Evolutionary conservation across 2,797 vertebrate genomes (phyloP).

Genomic region (Melanotaenia boesemani): DNA sequence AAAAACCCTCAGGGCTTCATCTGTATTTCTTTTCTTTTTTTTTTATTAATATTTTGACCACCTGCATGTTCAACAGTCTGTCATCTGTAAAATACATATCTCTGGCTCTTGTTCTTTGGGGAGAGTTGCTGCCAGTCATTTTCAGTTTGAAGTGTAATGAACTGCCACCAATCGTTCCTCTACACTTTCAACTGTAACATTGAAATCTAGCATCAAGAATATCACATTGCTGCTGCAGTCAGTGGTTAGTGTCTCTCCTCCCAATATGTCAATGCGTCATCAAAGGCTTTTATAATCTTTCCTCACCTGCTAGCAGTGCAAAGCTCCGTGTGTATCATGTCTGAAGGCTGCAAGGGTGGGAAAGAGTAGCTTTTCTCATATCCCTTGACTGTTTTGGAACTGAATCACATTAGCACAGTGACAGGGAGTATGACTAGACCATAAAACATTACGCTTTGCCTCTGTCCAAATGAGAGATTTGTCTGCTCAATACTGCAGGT

Average conservation of each 20-base stretch:
- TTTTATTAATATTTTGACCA: conserved; percentile 59
- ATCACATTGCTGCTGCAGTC: conserved; percentile 51
- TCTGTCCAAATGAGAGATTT: conserved; percentile 80
- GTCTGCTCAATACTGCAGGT: conserved; percentile 74
- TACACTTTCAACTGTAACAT: conserved; percentile 65
- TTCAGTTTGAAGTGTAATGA: conserved; percentile 70
- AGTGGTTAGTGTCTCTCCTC: conserved; percentile 62
- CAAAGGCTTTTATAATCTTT: conserved; percentile 63
- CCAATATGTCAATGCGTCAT: conserved; percentile 74
- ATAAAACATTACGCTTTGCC: conserved; percentile 76
- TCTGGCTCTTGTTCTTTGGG: conserved; percentile 44
- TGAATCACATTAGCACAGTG: conserved; percentile 80
- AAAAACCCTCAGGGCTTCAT: conserved; percentile 24
- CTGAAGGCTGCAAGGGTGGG: conserved; percentile 71
- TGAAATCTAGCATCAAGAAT: conserved; percentile 72
- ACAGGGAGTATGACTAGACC: conserved; percentile 72
- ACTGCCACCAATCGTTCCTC: conserved; percentile 65
- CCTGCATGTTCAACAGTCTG: conserved; percentile 43
- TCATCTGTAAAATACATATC: conserved; percentile 42
- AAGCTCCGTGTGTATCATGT: conserved; percentile 73
- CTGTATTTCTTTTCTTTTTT: conserved; percentile 16
- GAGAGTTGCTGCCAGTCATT: conserved; percentile 69
- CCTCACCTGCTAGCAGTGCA: conserved; percentile 55
- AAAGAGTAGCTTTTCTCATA: conserved; percentile 78
- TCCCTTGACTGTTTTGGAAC: conserved; percentile 78